Conservation (phyloP, 2,113 vertebrate species). For the Euleptes europaea region DNA sequence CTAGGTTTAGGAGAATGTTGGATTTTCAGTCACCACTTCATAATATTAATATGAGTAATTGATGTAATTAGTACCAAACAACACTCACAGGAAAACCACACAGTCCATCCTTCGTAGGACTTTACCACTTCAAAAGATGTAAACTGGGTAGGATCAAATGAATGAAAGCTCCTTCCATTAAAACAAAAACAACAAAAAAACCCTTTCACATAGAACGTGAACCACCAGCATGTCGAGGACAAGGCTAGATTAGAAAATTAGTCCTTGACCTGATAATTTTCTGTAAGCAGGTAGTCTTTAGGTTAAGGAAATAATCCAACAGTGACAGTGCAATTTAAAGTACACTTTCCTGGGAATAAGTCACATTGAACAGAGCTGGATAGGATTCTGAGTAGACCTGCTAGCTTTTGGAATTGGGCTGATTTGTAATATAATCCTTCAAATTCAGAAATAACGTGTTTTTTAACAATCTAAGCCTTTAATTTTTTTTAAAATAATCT, state of each 20-base stretch:
- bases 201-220: background rate
- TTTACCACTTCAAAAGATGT: background rate
- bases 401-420: no score
- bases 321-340: background rate
- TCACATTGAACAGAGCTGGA: no score
- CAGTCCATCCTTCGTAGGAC: background rate
- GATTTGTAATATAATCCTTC: no score
- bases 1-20: background rate
- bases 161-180: background rate
- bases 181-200: background rate
- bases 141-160: background rate
- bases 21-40: background rate
- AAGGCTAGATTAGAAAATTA: background rate
- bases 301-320: background rate
- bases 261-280: background rate
- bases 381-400: no score
- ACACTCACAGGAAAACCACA: background rate
- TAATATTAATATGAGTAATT: background rate
- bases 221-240: background rate
- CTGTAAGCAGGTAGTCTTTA: background rate
- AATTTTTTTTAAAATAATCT: no score
- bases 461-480: no score
- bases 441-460: no score
- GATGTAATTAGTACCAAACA: background rate
- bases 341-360: no score